Evolutionary conservation across 2,113 vertebrate genomes (phyloP), one percentile per base, ranked within the genome.

Genomic region (Pelusios castaneus): DNA sequence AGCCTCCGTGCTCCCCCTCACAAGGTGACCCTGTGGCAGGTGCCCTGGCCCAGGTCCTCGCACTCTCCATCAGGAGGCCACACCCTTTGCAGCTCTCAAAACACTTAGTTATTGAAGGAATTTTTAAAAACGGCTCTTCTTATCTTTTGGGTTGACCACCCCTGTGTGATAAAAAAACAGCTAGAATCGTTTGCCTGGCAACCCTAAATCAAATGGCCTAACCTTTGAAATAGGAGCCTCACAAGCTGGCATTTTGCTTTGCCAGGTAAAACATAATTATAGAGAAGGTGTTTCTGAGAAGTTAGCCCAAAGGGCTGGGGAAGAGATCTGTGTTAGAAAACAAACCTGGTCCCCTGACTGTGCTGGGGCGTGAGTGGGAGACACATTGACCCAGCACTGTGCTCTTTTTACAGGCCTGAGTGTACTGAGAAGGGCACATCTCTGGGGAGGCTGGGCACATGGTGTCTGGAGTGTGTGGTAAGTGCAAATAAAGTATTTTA

Each of bases 401-500:
- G 27, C 54, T 96, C 34, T 80, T 85, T 84, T 85, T 82, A 12
- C 89, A 98, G 98, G 90, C 93, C 97, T 52, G 98, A 98, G 56
- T 84, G 9, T 17, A 43, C 83, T 1, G 97, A 92, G 56, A 73
- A n/a, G 1, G 70, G 34, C 0, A 78, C 13, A 63, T 98, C 97
- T 80, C 10, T 87, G 82, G 14, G 91, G 0, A 96, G 63, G 1
- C 34, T 98, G 56, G 96, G 85, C 27, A 52, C 91, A 16, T 97
- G 96, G 25, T 98, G 98, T 25, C 94, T 97, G 2, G 97, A 95
- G 45, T 98, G 98, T 9, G 86, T 97, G 98, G 98, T 98, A 84
- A 97, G 98, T 92, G 75, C 10, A 82, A 93, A 41, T 2, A 22
- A 88, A 34, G 38, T 90, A n/a, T 54, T 45, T 0, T 58, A 2